Base-by-base conservation (phyloP, 2,888 invertebrate genomes). In the Mesorhabditis spiculigera region DNA sequence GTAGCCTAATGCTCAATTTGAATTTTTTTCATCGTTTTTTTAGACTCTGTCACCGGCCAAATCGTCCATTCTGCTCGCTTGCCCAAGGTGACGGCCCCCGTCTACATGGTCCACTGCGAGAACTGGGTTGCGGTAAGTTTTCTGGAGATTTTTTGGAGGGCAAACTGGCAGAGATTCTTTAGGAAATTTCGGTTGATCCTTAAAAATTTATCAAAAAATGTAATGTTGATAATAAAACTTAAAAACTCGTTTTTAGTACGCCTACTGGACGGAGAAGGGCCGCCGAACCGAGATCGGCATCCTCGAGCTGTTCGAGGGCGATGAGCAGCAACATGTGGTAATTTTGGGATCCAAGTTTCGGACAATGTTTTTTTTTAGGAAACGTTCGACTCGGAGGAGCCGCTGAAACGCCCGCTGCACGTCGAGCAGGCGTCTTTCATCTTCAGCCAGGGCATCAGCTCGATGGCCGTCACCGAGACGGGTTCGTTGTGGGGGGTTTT, bases 231-330 rank as follows among this genome's bases (percentile, higher is more conserved):
- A 28, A 5, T 13, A n/a, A 5, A 16, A 4, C 63, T 4, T 4
- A n/a, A 28, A n/a, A 67, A 45, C 4, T 41, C 42, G 13, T n/a
- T 73, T 77, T 68, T 84, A 89, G 76, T 97, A 96, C 87, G 90
- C 93, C 58, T 95, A 93, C 87, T 93, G 92, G 88, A 97, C 93
- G 87, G 94, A 95, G 84, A 94, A 95, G 87, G 92, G 91, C 79
- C 90, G 97, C 58, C 90, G 98, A 68, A 92, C 92, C 13, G 98
- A 98, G 89, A 90, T 98, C 70, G 92, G 93, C 0, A 92, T 94
- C 0, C 89, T 97, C 81, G 98, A 99, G 89, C 88, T 99, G 75
- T 98, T 94, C 87, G 96, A 96, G 87, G 97, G 97, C 64, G 64
- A 71, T n/a, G 75, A 77, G 72, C 86, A 86, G 91, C 62, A 72